Base-by-base conservation (phyloP, 2,888 invertebrate genomes). In the Temnothorax ravouxi region DNA sequence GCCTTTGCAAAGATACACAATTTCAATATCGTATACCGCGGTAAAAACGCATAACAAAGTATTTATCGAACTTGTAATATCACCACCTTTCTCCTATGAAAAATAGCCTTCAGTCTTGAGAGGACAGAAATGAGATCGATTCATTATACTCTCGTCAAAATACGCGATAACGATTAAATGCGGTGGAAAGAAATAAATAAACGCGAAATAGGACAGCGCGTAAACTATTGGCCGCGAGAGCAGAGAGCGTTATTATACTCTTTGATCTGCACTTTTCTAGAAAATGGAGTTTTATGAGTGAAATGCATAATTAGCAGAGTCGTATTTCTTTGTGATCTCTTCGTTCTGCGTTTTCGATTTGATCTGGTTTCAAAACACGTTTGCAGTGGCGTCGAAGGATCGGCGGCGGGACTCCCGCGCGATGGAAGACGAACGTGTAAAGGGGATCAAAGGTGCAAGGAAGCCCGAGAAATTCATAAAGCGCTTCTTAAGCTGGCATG, bases 401-500 rank as follows among this genome's bases (percentile, higher is more conserved):
- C 76, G 59, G 8, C 3, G 5, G 15, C 44, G 64, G 41, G 21
- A 3, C 29, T 29, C 54, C 47, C 29, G 34, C 38, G 29, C 21
- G 83, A 56, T 18, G 25, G 44, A 56, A 83, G 82, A 84, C 85
- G 61, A 83, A 71, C 88, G 83, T 61, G 88, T 75, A 87, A 90
- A 87, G 79, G 69, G 81, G 87, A 84, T 83, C 75, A 67, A 84
- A 77, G 85, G 81, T 74, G 84, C 76, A 52, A 81, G 59, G 86
- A 84, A 90, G 90, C 85, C 62, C 84, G 89, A 86, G 89, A 90
- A 88, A 90, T 90, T 90, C 89, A 90, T 90, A 90, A 90, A 90
- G 90, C 89, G 69, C 83, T 86, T 86, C 90, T 90, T 88, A 88
- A 90, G 90, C 86, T 77, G 85, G 59, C 67, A 75, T 66, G 62